Percentiles rank a stretch among this genome's conserved stretches.
These are phyloP conservation scores for Sparidentex hasta DNA, from an alignment of 2,797 vertebrate genomes.

Conservation along the genomic window DNA sequence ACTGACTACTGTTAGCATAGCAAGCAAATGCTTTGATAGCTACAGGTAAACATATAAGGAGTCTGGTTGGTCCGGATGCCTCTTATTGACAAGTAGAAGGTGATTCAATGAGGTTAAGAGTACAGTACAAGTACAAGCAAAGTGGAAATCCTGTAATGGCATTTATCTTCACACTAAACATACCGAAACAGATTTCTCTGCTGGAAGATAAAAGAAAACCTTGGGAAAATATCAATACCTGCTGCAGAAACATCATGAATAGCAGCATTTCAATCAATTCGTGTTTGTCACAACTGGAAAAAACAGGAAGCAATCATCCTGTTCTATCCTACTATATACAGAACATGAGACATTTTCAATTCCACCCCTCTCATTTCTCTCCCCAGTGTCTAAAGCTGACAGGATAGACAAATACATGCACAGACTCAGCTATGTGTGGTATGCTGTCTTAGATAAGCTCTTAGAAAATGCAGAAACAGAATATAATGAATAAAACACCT, in stretches of 20 bases:
- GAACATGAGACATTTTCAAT: conserved; percentile 30
- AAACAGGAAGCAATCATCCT: conserved; percentile 2
- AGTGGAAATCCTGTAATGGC: too few species aligned
- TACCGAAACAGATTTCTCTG: background rate
- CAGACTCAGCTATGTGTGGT: conserved; percentile 38
- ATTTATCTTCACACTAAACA: background rate
- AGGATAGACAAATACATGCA: conserved; percentile 15
- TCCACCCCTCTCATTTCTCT: conserved; percentile 19
- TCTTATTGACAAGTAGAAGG: background rate
- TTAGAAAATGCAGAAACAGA: background rate
- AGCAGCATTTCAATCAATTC: background rate
- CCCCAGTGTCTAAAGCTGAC: conserved; percentile 25
- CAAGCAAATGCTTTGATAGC: background rate
- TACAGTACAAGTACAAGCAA: background rate
- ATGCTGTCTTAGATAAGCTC: conserved; percentile 37
- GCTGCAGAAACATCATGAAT: background rate
- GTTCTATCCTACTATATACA: conserved; percentile 26
- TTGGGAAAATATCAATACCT: background rate
- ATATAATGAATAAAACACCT: conserved; percentile 54
- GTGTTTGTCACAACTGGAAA: conserved; percentile 21
- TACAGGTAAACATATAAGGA: background rate
- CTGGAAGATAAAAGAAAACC: conserved; percentile 1
- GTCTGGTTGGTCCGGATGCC: background rate
- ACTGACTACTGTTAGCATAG: background rate
- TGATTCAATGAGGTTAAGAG: background rate